phyloP scores from a whole-genome alignment of 92 coral and sea anemone species.

The Isaurus tuberculatus region DNA sequence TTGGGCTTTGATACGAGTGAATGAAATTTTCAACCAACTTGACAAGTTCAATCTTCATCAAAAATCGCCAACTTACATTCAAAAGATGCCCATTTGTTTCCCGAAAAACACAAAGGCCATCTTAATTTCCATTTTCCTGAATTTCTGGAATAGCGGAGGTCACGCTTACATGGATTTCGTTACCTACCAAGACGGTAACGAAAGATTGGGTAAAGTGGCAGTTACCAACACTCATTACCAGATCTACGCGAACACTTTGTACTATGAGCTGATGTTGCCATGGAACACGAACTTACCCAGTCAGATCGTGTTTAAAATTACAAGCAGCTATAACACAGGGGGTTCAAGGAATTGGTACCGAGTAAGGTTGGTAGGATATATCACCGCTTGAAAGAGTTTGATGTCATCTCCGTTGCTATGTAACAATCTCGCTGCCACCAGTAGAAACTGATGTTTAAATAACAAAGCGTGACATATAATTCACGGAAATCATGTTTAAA shows the following conservation, averaged over 20 bases:
- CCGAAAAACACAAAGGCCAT: conserved; percentile 71
- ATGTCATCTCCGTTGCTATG: too few relatives aligned
- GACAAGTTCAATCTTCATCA: conserved; percentile 59
- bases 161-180: conserved; percentile 58
- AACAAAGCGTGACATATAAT: too few relatives aligned
- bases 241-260: conserved; percentile 49
- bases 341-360: conserved; percentile 67
- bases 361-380: conserved; percentile 51
- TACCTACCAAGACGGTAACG: conserved; percentile 57
- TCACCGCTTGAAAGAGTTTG: conserved; percentile 32
- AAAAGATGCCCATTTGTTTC: conserved; percentile 59
- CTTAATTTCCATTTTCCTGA: conserved; percentile 66
- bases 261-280: conserved; percentile 53
- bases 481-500: too few relatives aligned
- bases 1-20: conserved; percentile 64
- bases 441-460: too few relatives aligned
- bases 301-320: conserved; percentile 56
- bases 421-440: too few relatives aligned
- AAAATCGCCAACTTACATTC: conserved; percentile 66
- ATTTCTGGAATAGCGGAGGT: conserved; percentile 54
- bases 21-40: conserved; percentile 48
- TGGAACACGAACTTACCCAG: conserved; percentile 45
- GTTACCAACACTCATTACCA: conserved; percentile 49
- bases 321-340: conserved; percentile 55
- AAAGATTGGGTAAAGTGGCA: conserved; percentile 42